These are phyloP conservation scores for Harpagoxenus sublaevis DNA, from an alignment of 2,888 invertebrate genomes.

Conservation along the genomic window DNA sequence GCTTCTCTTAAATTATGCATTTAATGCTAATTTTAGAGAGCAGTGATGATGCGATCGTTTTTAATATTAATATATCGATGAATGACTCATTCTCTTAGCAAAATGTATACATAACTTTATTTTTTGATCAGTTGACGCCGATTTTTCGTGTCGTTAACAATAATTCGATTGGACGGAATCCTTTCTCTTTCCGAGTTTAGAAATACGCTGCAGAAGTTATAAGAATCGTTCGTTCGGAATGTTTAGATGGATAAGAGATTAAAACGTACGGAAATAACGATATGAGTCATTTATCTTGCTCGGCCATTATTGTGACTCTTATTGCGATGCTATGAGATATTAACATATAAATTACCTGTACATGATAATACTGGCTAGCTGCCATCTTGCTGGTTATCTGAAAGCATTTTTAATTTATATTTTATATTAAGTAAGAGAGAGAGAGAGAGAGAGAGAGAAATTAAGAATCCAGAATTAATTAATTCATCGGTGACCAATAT, in stretches of 20 bases:
- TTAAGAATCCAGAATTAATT: neutral
- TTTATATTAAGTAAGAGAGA: slow-evolving; percentile 31
- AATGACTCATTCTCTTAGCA: neutral
- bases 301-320: neutral
- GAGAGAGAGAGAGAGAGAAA: too few relatives aligned
- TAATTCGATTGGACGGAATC: neutral
- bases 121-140: neutral
- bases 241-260: neutral
- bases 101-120: neutral
- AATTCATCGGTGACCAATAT: neutral
- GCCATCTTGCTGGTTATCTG: slow-evolving; percentile 73
- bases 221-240: neutral
- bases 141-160: neutral
- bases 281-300: neutral
- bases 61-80: neutral
- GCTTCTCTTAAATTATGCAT: neutral
- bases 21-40: neutral
- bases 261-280: neutral
- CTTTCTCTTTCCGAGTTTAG: neutral
- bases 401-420: slow-evolving; percentile 53
- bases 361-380: slow-evolving; percentile 79
- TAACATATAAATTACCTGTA: slow-evolving; percentile 77
- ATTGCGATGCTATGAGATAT: neutral
- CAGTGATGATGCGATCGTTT: neutral
- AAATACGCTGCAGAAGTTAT: neutral